Evolutionary conservation across 2,113 vertebrate species (phyloP).

Genomic region (Aegypius monachus): DNA sequence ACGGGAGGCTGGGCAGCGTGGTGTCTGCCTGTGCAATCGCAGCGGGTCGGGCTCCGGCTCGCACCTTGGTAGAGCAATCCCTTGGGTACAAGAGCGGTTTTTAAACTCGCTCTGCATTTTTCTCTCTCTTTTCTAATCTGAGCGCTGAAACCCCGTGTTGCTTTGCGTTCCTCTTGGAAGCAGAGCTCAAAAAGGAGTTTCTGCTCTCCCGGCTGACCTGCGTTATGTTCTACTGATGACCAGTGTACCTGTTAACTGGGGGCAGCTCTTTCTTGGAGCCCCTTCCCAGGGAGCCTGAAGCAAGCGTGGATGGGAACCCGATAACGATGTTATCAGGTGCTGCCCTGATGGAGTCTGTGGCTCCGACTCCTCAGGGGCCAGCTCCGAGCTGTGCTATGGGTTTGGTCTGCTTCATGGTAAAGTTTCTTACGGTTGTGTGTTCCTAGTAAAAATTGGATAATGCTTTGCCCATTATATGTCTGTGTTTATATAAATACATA

Average conservation of each 20-base stretch:
- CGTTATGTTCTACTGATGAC: background rate
- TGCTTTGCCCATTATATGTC: background rate
- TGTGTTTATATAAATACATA: background rate
- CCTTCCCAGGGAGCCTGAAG: background rate
- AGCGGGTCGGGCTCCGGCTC: background rate
- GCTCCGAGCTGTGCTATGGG: background rate
- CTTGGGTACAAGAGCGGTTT: no score
- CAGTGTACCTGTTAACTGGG: background rate
- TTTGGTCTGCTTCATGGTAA: background rate
- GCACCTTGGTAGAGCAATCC: background rate
- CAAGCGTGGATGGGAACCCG: background rate
- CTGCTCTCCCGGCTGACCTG: background rate
- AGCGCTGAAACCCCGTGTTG: background rate
- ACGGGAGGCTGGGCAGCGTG: background rate
- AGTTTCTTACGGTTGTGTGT: background rate
- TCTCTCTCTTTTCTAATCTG: background rate
- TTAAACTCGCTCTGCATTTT: background rate
- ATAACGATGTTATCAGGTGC: background rate
- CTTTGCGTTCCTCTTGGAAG: background rate
- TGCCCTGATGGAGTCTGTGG: background rate
- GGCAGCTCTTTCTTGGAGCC: background rate
- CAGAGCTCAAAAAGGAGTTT: background rate
- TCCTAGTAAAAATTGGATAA: background rate
- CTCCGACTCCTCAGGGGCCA: background rate
- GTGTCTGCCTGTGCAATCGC: background rate